Evolutionary conservation across 2,888 invertebrate genomes (phyloP), one percentile per base, ranked within the genome.

Genomic region (Meta bourneti): DNA sequence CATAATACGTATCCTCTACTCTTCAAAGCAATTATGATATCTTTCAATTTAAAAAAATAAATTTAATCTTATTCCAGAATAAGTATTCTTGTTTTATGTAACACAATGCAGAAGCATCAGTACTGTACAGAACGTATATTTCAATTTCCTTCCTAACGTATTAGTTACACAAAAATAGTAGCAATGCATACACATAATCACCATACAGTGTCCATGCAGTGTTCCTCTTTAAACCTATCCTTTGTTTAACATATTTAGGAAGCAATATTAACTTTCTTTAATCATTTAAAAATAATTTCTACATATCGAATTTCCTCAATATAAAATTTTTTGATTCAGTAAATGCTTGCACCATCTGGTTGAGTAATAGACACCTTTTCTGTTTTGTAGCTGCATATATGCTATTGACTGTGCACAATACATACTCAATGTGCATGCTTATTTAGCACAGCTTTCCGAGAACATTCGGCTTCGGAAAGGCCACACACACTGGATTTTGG

Each of bases 321-420:
- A 90, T 85, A 90, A 88, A 87, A 89, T 20, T 84, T 91, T 91
- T 91, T 91, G 90, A 91, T 91, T 91, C 86, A 75, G 71, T 86
- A 86, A 86, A 86, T 91, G 90, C 86, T 91, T 82, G 87, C 91
- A 91, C 91, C 91, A 88, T 83, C 77, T 74, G 61, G 61, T 61
- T 84, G 16, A 61, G n/a, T 71, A 49, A 69, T 75, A 84, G 20
- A 75, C 52, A 74, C 74, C 54, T 34, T 61, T 34, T 75, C 61
- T 74, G 74, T 75, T 7, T 69, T 8, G 61, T 84, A 84, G 84
- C 84, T 84, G 84, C 84, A 54, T 75, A 74, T 16, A 16, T 61
- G 61, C 61, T 61, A 16, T 61, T 61, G 61, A 61, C 16, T 16
- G 13, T 61, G 61, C 61, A 61, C 61, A 61, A 85, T 19, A 77